A percentile compares a stretch with the other conserved stretches of the same genome.
Conservation (phyloP, 2,113 vertebrate species). For the Colinus virginianus region DNA sequence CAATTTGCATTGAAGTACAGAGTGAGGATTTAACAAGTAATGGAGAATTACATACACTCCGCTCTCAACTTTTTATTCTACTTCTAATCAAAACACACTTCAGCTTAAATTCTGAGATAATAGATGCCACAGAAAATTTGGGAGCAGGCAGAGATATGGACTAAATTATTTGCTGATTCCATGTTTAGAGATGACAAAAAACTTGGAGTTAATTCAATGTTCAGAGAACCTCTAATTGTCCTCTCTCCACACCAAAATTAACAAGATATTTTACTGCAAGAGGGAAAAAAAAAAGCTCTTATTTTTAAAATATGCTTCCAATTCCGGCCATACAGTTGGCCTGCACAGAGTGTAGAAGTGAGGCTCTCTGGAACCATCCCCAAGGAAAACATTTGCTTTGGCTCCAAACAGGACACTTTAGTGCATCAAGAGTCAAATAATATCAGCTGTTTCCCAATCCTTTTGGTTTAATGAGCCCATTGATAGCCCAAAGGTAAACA, state of each 20-base stretch:
- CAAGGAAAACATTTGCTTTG: constrained; percentile 68
- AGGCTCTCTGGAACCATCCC: constrained; percentile 44
- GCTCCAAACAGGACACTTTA: background rate
- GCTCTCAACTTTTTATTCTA: constrained; percentile 60
- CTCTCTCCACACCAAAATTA: background rate
- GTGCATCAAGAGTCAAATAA: constrained; percentile 28
- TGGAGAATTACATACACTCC: constrained; percentile 42
- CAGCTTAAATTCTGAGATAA: constrained; percentile 30
- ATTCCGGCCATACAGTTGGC: background rate
- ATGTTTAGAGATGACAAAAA: background rate
- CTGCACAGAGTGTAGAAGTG: background rate
- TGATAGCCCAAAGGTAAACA: constrained; percentile 7
- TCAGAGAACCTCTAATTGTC: background rate
- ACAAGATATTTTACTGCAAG: background rate
- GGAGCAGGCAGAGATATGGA: background rate
- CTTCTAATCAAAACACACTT: constrained; percentile 63
- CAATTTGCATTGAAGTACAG: constrained; percentile 68
- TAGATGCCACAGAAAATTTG: background rate
- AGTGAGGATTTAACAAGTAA: constrained; percentile 60
- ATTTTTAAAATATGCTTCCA: constrained; percentile 21
- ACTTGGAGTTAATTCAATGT: background rate
- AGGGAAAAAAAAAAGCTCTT: background rate
- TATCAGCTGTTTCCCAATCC: constrained; percentile 32
- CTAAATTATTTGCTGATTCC: background rate
- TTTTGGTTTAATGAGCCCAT: background rate